Base-by-base conservation (phyloP, 2,113 vertebrate genomes). In the Machaerirhynchus nigripectus region DNA sequence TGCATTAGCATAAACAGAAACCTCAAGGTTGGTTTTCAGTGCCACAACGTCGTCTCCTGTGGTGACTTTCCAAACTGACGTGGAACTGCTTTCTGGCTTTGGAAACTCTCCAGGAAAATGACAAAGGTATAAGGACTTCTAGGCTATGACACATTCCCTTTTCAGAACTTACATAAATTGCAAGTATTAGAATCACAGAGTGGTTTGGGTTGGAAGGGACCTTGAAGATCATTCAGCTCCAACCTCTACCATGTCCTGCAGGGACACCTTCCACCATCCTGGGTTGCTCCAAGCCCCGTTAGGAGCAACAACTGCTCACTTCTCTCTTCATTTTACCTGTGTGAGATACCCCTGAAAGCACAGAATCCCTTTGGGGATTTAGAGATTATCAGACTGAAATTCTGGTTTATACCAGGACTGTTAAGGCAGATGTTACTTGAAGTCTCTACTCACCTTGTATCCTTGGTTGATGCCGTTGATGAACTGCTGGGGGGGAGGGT, bases 381-480 rank as follows among this genome's bases (percentile, higher is more conserved):
- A 39, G 16, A 40, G 37, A 13, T 31, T 16, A 37, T 6, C 33
- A 55, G 26, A n/a, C 1, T 53, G 42, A 59, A 56, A 4, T 47
- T 31, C 18, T 52, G 57, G 4, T 4, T 47, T 4, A 35, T 0
- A 15, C 13, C 11, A 37, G 7, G 14, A 42, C 28, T 30, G 31
- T 23, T 22, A 40, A 3, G 5, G 19, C 42, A 46, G 27, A 27
- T 1, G 2, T 17, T 39, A 18, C 15, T 18, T n/a, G 33, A 47
- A 44, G 13, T 30, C 40, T 26, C 15, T 10, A 15, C 90, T 95
- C 98, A 99, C 99, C 99, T 99, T 99, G 97, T 99, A 99, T 7
- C 99, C 99, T 95, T 99, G 99, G 98, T 99, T 99, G 96, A 99
- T 99, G 67, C 99, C 99, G 0, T 99, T 99, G 96, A 99, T 99